Conservation (phyloP, 2,797 vertebrate genomes). For the Etheostoma nigrum region DNA sequence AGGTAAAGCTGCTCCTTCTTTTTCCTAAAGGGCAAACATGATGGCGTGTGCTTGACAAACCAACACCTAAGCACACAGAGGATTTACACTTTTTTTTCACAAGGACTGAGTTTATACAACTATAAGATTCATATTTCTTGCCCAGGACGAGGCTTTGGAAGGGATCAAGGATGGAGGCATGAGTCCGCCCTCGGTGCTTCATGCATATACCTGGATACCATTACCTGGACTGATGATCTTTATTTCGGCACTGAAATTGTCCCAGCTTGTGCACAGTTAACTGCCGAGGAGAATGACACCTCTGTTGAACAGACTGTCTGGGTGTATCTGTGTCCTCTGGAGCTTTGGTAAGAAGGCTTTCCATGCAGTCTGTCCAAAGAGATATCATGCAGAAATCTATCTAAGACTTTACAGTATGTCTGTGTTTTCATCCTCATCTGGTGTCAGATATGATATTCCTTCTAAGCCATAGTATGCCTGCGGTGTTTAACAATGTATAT, state of each 20-base stretch:
- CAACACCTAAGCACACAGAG: constrained; percentile 12
- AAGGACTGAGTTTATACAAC: constrained; percentile 7
- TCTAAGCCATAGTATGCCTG: not conserved
- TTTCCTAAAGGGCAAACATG: constrained; percentile 20
- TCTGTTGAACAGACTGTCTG: constrained; percentile 45
- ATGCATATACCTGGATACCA: constrained; percentile 29
- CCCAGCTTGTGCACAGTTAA: constrained; percentile 26
- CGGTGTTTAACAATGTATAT: not conserved
- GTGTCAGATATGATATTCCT: not conserved
- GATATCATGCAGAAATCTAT: not conserved
- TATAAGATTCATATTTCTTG: not conserved
- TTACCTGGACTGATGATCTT: constrained; percentile 60
- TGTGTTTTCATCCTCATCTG: not conserved
- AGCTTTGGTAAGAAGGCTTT: constrained; percentile 68
- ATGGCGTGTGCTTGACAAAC: constrained; percentile 49
- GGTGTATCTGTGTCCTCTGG: constrained; percentile 59
- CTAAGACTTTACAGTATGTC: not conserved
- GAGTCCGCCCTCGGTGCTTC: constrained; percentile 27
- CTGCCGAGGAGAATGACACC: constrained; percentile 70
- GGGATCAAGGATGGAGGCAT: constrained; percentile 47
- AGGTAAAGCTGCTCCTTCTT: constrained; percentile 62
- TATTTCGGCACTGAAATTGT: constrained; percentile 15
- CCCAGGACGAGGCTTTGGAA: not conserved
- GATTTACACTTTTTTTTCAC: constrained; percentile 24
- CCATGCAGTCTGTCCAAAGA: not conserved